phyloP scores from a whole-genome alignment of 2,113 vertebrate genomes.

The Pleuronectes platessa region DNA sequence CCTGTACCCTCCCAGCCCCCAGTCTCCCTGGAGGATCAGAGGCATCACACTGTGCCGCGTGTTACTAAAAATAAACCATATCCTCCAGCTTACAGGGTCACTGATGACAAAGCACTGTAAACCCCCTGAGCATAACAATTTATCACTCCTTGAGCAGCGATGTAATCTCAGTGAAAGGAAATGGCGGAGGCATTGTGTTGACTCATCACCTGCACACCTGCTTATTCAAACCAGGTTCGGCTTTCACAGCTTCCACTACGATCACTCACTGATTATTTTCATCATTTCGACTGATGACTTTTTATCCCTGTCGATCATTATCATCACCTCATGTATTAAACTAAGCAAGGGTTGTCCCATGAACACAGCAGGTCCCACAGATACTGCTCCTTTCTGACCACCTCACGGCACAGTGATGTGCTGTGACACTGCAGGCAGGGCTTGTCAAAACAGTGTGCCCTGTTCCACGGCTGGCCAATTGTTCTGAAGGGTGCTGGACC shows the following conservation, averaged over 20 bases:
- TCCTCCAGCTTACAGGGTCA: slow-evolving; percentile 54
- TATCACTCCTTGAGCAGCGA: slow-evolving; percentile 36
- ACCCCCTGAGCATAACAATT: slow-evolving; percentile 44
- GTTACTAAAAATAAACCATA: slow-evolving; percentile 66
- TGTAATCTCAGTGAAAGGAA: slow-evolving; percentile 29
- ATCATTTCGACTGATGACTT: neutral
- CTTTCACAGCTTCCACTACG: slow-evolving; percentile 25
- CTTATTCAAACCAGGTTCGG: slow-evolving; percentile 13
- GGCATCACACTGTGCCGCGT: slow-evolving; percentile 28
- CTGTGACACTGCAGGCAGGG: slow-evolving; percentile 74
- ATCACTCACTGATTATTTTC: slow-evolving; percentile 24
- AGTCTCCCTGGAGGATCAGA: slow-evolving; percentile 38
- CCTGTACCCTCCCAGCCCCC: slow-evolving; percentile 30
- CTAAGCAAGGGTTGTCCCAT: slow-evolving; percentile 3
- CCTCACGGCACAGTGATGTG: slow-evolving; percentile 70
- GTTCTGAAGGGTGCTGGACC: slow-evolving; percentile 77
- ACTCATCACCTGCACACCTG: slow-evolving; percentile 53
- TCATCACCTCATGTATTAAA: slow-evolving; percentile 19
- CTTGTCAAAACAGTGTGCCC: slow-evolving; percentile 74
- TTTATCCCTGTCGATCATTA: slow-evolving; percentile 25
- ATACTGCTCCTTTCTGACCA: slow-evolving; percentile 67
- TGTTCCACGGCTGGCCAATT: slow-evolving; percentile 67
- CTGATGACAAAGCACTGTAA: slow-evolving; percentile 55
- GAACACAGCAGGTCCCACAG: slow-evolving; percentile 40
- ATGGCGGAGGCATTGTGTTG: slow-evolving; percentile 29